Evolutionary conservation across 1,140 invertebrate species (phyloP).

Genomic region (Stegodyphus dumicola): DNA sequence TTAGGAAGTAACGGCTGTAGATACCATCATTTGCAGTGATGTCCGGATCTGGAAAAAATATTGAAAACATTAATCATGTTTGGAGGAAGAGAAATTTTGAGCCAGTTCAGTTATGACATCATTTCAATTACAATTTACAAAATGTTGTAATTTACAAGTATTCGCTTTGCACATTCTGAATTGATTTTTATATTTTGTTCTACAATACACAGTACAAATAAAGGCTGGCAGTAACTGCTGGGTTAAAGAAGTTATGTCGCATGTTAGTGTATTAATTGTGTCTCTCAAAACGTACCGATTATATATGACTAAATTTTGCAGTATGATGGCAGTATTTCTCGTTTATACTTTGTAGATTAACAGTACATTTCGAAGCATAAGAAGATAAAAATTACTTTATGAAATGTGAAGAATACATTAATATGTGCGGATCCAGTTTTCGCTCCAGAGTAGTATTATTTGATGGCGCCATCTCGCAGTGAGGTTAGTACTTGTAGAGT

Average conservation of each 20-base stretch:
- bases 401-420: too few species aligned
- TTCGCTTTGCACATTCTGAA: not conserved
- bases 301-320: not conserved
- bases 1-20: slow-evolving; percentile 57
- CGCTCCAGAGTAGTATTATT: too few species aligned
- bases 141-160: not conserved
- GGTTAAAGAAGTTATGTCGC: not conserved
- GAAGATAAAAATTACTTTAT: too few species aligned
- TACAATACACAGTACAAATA: not conserved
- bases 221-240: not conserved
- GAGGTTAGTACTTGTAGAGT: too few species aligned
- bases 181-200: not conserved
- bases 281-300: not conserved
- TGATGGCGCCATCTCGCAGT: too few species aligned
- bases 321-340: too few species aligned
- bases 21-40: slow-evolving; percentile 58
- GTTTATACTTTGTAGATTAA: too few species aligned
- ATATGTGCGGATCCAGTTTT: too few species aligned
- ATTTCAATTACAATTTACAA: not conserved
- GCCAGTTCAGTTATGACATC: not conserved
- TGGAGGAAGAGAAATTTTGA: not conserved
- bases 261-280: not conserved
- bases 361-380: too few species aligned
- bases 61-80: not conserved
- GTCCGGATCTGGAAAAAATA: slow-evolving; percentile 54